A percentile compares a stretch with the other conserved stretches of the same genome.
Evolutionary conservation across 2,888 invertebrate species (phyloP).

Genomic region (Chymomyza procnemis): DNA sequence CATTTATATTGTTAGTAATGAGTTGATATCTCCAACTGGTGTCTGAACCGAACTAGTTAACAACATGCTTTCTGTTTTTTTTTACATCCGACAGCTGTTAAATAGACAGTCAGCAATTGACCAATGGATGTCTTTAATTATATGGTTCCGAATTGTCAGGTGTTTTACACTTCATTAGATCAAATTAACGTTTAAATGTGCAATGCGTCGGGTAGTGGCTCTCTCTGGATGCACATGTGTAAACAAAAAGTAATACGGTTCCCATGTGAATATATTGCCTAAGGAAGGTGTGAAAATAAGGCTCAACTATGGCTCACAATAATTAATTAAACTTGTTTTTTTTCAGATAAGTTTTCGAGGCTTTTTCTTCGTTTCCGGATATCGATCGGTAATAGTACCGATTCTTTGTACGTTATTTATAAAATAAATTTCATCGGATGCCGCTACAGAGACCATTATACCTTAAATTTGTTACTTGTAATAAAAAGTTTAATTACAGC

Average conservation of each 20-base stretch:
- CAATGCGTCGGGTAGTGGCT: constrained; percentile 12
- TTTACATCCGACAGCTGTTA: constrained; percentile 44
- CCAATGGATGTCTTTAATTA: constrained; percentile 42
- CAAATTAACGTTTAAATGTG: constrained; percentile 44
- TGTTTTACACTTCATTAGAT: constrained; percentile 52
- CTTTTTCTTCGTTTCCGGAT: too few relatives aligned
- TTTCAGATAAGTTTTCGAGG: too few relatives aligned
- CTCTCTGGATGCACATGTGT: neutral
- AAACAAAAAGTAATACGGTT: neutral
- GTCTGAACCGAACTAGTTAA: constrained; percentile 30
- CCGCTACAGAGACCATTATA: too few relatives aligned
- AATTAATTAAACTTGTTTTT: too few relatives aligned
- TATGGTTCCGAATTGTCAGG: constrained; percentile 44
- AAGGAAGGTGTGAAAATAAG: neutral
- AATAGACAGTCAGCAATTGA: constrained; percentile 40
- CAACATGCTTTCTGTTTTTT: constrained; percentile 36
- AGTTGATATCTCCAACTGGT: constrained; percentile 29
- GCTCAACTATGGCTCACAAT: too few relatives aligned
- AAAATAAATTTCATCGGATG: too few relatives aligned
- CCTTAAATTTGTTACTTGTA: too few relatives aligned
- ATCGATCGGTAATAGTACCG: too few relatives aligned
- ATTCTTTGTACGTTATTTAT: too few relatives aligned
- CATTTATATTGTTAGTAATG: constrained; percentile 38
- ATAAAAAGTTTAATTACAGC: too few relatives aligned
- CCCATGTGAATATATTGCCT: neutral